These are phyloP conservation scores for Torymus texanus DNA, from an alignment of 2,888 invertebrate species.

Conservation along the genomic window DNA sequence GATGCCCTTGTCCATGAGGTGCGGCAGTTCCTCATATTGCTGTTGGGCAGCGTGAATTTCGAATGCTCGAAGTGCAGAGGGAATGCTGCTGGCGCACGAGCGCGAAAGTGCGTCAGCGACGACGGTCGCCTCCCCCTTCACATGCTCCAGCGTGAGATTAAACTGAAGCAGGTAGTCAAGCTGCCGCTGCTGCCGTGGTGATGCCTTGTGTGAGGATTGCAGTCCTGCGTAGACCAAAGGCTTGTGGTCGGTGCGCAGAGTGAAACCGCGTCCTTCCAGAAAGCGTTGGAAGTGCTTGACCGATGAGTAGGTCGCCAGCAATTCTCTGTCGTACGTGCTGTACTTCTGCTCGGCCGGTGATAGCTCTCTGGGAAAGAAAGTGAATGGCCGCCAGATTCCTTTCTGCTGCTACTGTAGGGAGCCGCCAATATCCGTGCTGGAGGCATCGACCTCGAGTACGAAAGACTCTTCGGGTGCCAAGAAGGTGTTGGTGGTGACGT, in stretches of 20 bases:
- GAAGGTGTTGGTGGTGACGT: slow-evolving; percentile 54
- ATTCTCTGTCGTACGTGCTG: slow-evolving; percentile 61
- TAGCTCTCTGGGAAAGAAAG: slow-evolving; percentile 63
- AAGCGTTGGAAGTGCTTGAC: slow-evolving; percentile 59
- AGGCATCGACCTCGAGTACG: slow-evolving; percentile 57
- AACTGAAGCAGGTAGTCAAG: not conserved
- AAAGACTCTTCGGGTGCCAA: slow-evolving; percentile 46
- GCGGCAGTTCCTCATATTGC: slow-evolving; percentile 27
- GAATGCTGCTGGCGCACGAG: slow-evolving; percentile 7
- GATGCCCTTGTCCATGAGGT: not conserved
- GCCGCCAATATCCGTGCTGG: slow-evolving; percentile 60
- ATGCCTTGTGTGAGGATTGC: slow-evolving; percentile 5
- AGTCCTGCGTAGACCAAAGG: slow-evolving; percentile 33
- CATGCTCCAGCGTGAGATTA: not conserved
- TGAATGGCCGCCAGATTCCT: slow-evolving; percentile 58
- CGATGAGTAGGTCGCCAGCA: slow-evolving; percentile 60
- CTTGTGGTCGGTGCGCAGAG: slow-evolving; percentile 57
- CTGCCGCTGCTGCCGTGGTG: not conserved
- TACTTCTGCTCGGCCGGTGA: slow-evolving; percentile 60
- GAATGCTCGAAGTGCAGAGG: not conserved
- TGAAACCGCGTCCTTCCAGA: slow-evolving; percentile 56
- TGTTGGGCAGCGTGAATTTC: not conserved
- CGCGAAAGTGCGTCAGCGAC: slow-evolving; percentile 19
- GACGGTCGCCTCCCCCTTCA: not conserved
- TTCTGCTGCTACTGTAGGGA: slow-evolving; percentile 59